Base-by-base conservation (phyloP, 2,888 invertebrate species). In the Coenonympha arcania region DNA sequence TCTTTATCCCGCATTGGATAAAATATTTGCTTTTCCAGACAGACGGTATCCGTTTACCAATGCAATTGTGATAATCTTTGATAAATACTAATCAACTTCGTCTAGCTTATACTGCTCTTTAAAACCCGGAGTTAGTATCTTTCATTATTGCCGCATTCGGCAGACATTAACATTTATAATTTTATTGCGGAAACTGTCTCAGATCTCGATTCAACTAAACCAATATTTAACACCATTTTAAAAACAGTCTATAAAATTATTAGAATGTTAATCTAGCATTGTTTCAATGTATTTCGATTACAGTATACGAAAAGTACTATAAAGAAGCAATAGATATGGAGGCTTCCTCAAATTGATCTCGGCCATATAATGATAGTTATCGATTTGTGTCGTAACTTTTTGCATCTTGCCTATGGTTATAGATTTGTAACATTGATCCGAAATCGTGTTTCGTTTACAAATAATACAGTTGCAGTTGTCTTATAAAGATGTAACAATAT, bases 341-440 rank as follows among this genome's bases (percentile, higher is more conserved):
- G 61, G 60, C 60, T 58, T 69, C 66, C 62, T 69, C 65, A 73
- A 76, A 76, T 77, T 72, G 72, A 76, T 75, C 69, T 68, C 61
- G 59, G 63, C 58, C 58, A 59, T 62, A 68, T 68, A 69, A 69
- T 68, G 54, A 61, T 58, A 56, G 44, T 56, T 54, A 59, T 63
- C 60, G 57, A 61, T 61, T 68, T 62, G 61, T 78, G 73, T 74
- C 61, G 75, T 68, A 77, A 77, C 61, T 63, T 67, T 68, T 72
- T 57, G 59, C 59, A 63, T 56, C 62, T 71, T 64, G 68, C 66
- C 65, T 71, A 68, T 63, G 62, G 59, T 59, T 55, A 50, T 47
- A 45, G 63, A 65, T 66, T 68, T 57, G 61, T 62, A 66, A 65
- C 65, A 62, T 67, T 69, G 69, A 72, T 72, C 73, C 70, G 71